Evolutionary conservation across 2,797 vertebrate species (phyloP), one percentile per base, ranked within the genome.

Genomic region (Cichlasoma orientale): DNA sequence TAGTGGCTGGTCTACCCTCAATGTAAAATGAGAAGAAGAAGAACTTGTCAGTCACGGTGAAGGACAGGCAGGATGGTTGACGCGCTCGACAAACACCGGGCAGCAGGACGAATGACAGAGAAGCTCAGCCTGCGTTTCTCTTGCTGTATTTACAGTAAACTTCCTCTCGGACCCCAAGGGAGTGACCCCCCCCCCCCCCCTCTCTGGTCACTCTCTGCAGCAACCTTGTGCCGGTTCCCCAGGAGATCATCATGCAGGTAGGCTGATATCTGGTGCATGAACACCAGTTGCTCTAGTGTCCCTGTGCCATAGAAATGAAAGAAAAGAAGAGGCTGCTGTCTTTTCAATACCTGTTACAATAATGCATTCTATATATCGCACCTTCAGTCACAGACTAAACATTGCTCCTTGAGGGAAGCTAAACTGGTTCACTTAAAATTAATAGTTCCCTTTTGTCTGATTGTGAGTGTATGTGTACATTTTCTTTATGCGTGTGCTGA

Each of bases 361-460:
- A 68, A 29, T 19, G 27, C 7, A 50, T 68, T 68, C 18, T 5
- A 29, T 6, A 68, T 50, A 13, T 12, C n/a, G 23, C 16, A 50
- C 61, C 61, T 68, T 68, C 41, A 29, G 23, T 82, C 55, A 74
- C 59, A 78, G 56, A 23, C 27, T 41, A 54, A 66, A 77, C 38
- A 57, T 83, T 27, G 36, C 66, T 68, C 25, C 61, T 50, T 5
- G 10, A 12, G 4, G 19, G 68, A 71, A 75, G 41, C 56, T 59
- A 52, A 59, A 18, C 27, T 70, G 66, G 63, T 57, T n/a, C 29
- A 31, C n/a, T 66, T 66, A 47, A 19, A 66, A 47, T 29, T 1
- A 47, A 66, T 66, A 47, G 41, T 47, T 66, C 61, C 16, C 9
- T 29, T 66, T 47, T 66, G 61, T 47, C 38, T 66, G 14, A 44